phyloP scores from a whole-genome alignment of 2,113 vertebrate species.

The Hirundichthys speculiger region DNA sequence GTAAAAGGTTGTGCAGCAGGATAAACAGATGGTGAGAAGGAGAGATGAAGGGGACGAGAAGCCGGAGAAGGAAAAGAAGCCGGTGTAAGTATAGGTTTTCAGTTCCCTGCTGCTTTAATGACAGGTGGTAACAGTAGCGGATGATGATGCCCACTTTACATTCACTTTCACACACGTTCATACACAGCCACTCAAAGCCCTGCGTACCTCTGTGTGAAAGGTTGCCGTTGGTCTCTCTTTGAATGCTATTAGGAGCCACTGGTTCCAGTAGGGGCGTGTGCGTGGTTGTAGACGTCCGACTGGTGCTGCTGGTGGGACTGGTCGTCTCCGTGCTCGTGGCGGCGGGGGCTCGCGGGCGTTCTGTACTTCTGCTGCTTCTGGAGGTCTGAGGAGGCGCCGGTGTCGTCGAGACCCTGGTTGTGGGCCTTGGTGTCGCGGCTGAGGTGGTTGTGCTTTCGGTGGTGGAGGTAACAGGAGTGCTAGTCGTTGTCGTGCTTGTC shows the following conservation, averaged over 20 bases:
- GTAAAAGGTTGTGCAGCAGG: conserved; percentile 2
- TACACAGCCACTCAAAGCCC: neutral
- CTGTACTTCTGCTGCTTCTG: conserved; percentile 41
- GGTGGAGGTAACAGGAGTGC: conserved; percentile 7
- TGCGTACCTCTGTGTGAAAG: conserved; percentile 92
- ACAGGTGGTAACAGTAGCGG: conserved; percentile 17
- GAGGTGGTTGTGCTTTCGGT: conserved; percentile 29
- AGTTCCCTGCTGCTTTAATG: conserved; percentile 50
- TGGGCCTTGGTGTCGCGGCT: conserved; percentile 23
- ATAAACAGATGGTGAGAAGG: conserved; percentile 34
- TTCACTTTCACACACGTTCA: conserved; percentile 16
- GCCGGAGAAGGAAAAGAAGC: conserved; percentile 16
- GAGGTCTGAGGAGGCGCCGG: conserved; percentile 34
- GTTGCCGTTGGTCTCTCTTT: conserved; percentile 86
- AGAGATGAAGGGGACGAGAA: conserved; percentile 19
- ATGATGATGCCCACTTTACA: conserved; percentile 7
- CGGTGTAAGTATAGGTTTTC: conserved; percentile 42
- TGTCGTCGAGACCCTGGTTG: conserved; percentile 14
- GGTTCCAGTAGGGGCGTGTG: conserved; percentile 54
- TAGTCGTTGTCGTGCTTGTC: conserved; percentile 13
- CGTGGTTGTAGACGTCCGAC: conserved; percentile 59
- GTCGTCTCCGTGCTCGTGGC: conserved; percentile 48
- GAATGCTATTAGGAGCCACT: conserved; percentile 73
- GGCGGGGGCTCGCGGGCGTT: conserved; percentile 16
- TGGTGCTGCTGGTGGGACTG: conserved; percentile 53